Conservation (phyloP, 2,797 vertebrate genomes). For the Cetoscarus ocellatus region DNA sequence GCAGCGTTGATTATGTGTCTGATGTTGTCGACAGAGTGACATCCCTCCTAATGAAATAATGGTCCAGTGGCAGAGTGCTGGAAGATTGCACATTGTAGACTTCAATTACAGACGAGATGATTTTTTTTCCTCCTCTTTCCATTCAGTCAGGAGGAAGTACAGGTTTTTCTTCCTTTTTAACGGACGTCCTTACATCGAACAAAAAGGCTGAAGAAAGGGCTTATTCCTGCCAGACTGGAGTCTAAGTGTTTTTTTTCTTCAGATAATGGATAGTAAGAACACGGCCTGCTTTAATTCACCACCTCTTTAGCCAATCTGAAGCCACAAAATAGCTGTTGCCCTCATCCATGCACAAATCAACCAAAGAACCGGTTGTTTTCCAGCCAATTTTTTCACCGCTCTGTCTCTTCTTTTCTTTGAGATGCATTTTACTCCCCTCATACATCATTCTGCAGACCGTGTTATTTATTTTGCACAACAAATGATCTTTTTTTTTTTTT, state of each 20-base stretch:
- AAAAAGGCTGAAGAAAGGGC: constrained; percentile 74
- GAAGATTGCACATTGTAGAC: constrained; percentile 79
- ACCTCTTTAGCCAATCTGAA: constrained; percentile 57
- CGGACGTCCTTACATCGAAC: constrained; percentile 58
- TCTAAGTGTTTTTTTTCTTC: constrained; percentile 69
- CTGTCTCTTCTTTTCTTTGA: constrained; percentile 40
- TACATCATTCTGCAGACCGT: constrained; percentile 37
- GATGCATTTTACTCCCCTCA: constrained; percentile 44
- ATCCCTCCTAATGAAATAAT: constrained; percentile 86
- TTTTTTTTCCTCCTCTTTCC: constrained; percentile 38
- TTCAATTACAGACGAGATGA: constrained; percentile 81
- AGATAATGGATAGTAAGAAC: constrained; percentile 72
- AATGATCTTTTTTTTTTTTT: constrained; percentile 47
- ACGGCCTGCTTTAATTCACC: constrained; percentile 63
- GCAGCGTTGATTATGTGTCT: constrained; percentile 76
- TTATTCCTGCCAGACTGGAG: constrained; percentile 60
- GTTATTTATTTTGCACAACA: constrained; percentile 55
- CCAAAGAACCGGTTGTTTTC: constrained; percentile 37
- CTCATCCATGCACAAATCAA: constrained; percentile 55
- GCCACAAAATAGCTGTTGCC: constrained; percentile 56
- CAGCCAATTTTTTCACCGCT: constrained; percentile 20
- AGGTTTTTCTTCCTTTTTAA: constrained; percentile 64
- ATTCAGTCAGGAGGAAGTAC: constrained; percentile 61
- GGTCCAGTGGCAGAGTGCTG: constrained; percentile 72
- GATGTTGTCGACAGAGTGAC: constrained; percentile 77